A percentile compares a stretch with the other conserved stretches of the same genome.
Evolutionary conservation across 2,888 invertebrate species (phyloP).

Genomic region (Drosophila borborema): DNA sequence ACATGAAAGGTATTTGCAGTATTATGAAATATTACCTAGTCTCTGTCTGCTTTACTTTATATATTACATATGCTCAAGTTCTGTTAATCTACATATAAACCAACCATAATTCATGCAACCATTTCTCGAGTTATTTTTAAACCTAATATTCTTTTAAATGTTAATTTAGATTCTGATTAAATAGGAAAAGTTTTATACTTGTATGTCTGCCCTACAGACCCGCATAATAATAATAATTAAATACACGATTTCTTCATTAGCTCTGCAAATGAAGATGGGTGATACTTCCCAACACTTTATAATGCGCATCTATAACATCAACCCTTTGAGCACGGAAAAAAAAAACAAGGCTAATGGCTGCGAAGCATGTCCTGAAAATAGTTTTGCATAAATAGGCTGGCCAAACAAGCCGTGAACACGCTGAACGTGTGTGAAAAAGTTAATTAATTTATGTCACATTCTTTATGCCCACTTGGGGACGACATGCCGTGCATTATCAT

Average conservation of each 20-base stretch:
- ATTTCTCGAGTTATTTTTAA: too few species aligned
- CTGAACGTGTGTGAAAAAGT: constrained; percentile 66
- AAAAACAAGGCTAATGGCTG: constrained; percentile 1
- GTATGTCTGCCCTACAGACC: not conserved
- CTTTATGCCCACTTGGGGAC: constrained; percentile 68
- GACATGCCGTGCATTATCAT: constrained; percentile 13
- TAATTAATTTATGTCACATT: constrained; percentile 78
- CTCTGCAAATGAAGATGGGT: not conserved
- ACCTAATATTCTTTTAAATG: not conserved
- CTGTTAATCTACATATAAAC: too few species aligned
- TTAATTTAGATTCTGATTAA: not conserved
- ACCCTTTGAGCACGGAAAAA: constrained; percentile 26
- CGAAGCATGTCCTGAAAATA: constrained; percentile 40
- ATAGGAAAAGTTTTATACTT: not conserved
- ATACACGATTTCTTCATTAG: constrained; percentile 47
- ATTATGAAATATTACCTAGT: too few species aligned
- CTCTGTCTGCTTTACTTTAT: too few species aligned
- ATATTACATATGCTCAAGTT: too few species aligned
- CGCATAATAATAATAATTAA: constrained; percentile 1
- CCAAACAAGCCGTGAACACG: constrained; percentile 46
- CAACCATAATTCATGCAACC: too few species aligned
- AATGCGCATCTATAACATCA: constrained; percentile 12
- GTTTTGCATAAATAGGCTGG: constrained; percentile 65
- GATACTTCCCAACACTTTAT: not conserved
- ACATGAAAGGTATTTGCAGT: too few species aligned